phyloP scores from a whole-genome alignment of 1,140 invertebrate species.

The Reticulitermes speratus region DNA sequence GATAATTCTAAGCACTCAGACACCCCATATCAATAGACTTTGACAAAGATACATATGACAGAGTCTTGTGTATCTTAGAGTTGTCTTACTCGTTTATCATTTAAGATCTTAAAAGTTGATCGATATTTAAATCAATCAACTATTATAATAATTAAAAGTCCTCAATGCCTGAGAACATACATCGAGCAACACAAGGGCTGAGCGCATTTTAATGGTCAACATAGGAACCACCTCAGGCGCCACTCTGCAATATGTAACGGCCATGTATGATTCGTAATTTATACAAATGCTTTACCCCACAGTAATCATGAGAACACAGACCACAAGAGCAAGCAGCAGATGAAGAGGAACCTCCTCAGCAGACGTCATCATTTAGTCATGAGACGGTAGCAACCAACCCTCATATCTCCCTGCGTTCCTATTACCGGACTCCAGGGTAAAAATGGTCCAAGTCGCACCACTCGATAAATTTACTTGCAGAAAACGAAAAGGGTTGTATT shows the following conservation, averaged over 20 bases:
- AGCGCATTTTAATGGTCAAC: constrained; percentile 5
- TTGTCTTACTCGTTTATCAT: too few relatives aligned
- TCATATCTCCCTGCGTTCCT: background rate
- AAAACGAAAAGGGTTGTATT: too few relatives aligned
- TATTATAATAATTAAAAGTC: too few relatives aligned
- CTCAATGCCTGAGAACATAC: background rate
- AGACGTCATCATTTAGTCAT: constrained; percentile 16
- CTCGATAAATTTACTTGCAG: background rate
- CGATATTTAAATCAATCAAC: too few relatives aligned
- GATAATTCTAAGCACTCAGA: too few relatives aligned
- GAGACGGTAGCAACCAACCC: background rate
- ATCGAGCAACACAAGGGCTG: background rate
- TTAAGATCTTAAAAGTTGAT: too few relatives aligned
- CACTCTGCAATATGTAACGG: background rate
- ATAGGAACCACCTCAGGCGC: background rate
- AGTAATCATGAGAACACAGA: constrained; percentile 4
- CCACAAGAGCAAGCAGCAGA: background rate
- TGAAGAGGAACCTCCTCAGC: background rate
- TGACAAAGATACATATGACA: too few relatives aligned
- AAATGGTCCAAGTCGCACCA: background rate
- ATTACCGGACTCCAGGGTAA: background rate
- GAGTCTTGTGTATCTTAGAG: too few relatives aligned
- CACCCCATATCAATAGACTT: too few relatives aligned
- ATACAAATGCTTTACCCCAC: background rate
- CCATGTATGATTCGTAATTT: background rate